Base-by-base conservation (phyloP, 2,888 invertebrate species). In the Barypeithes pellucidus region DNA sequence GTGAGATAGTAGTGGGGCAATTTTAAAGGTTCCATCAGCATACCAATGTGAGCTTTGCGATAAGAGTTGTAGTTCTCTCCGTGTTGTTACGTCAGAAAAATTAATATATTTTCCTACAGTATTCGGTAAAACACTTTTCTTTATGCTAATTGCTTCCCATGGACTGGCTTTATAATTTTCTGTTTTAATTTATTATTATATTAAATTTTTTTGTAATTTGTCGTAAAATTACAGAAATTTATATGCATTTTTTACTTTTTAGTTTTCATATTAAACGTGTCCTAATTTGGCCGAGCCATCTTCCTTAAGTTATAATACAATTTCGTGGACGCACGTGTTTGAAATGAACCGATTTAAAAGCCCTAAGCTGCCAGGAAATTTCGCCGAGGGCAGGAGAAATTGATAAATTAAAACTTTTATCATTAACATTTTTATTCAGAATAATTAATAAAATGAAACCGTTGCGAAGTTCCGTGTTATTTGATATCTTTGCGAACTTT, bases 261-360 rank as follows among this genome's bases (percentile, higher is more conserved):
- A 36, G 65, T 50, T 65, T 65, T 65, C 65, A 22, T 65, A 52
- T 50, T 65, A 65, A 62, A 45, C 36, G 43, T 65, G 50, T 47
- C 39, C 52, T 47, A 65, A 50, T 50, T 50, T 36, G 50, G 33
- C 36, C 16, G 36, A 62, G 59, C 59, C 62, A 61, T 62, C 69
- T 54, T 63, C 54, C 45, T 50, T 63, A 73, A 73, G 65, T 65
- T 68, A 73, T 72, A 69, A 59, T 52, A 59, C 68, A 73, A 69
- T 73, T 62, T 67, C 47, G 73, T 47, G 65, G 52, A 63, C 68
- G 68, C 73, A 73, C 73, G 73, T 73, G 73, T 60, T 62, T 41
- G n/a, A 68, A 73, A 73, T 73, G 52, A 62, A 60, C 68, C 73
- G 68, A 65, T 73, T 54, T 61, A 47, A 73, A 68, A 52, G 66